Conservation (phyloP, 2,113 vertebrate species). For the Galeopterus variegatus region DNA sequence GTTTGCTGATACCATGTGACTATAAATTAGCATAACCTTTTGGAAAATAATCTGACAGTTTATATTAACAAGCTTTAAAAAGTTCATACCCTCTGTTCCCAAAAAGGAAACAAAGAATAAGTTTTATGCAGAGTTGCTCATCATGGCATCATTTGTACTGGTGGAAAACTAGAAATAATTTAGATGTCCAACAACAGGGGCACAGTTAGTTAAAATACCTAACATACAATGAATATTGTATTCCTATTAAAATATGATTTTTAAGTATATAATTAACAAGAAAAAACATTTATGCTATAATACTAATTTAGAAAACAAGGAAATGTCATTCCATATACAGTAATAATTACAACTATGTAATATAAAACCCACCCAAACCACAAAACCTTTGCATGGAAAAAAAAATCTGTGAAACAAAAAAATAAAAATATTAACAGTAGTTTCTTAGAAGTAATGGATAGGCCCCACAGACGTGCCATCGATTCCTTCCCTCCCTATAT, state of each 20-base stretch:
- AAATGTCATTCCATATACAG: background rate
- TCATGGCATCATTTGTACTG: background rate
- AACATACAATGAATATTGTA: background rate
- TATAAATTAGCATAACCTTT: constrained; percentile 3
- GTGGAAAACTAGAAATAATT: constrained; percentile 36
- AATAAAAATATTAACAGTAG: background rate
- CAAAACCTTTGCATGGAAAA: background rate
- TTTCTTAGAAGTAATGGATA: background rate
- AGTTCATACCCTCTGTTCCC: background rate
- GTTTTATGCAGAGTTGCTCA: background rate
- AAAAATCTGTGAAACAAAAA: background rate
- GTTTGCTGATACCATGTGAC: background rate
- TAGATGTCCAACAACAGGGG: background rate
- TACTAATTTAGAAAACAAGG: constrained; percentile 33
- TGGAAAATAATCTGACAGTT: constrained; percentile 2
- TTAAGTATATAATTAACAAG: constrained; percentile 31
- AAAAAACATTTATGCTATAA: background rate
- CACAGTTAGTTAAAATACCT: constrained; percentile 15
- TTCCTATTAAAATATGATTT: constrained; percentile 18
- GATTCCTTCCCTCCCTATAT: background rate
- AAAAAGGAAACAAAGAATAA: background rate
- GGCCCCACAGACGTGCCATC: background rate
- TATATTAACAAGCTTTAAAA: background rate
- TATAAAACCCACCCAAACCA: constrained; percentile 17
- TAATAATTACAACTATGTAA: background rate